Evolutionary conservation across 1,140 invertebrate genomes (phyloP), one percentile per base, ranked within the genome.

Genomic region (Pseudomyrmex flavicornis): DNA sequence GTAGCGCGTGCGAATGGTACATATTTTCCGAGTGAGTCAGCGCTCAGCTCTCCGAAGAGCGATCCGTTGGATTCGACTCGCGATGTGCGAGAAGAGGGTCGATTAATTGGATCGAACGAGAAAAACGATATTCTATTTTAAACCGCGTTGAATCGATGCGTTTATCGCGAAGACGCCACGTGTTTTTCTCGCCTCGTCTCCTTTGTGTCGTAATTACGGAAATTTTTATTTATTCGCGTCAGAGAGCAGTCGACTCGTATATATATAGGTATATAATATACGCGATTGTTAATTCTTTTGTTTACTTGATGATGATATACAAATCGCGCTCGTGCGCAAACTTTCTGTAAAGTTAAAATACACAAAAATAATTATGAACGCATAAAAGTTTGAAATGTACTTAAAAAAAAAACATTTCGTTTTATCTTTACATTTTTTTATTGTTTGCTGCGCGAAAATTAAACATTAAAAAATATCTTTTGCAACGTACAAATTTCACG

Each of bases 51-150:
- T 61, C 17, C 74, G 61, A 46, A 35, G 13, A 12, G 20, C 20
- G 73, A 4, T 12, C n/a, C 46, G 48, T 13, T 79, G 20, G 65
- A 79, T 79, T 44, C 12, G 20, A 2, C 17, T 22, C 35, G 58
- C 59, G 20, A 15, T 48, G 70, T 8, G 54, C 20, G 15, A 80
- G 35, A 35, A 35, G 35, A 61, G 54, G 66, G 54, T 80, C 66
- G 44, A 80, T 80, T 70, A 80, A 80, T 80, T 80, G 76, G 44
- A 80, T 80, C 66, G 54, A 80, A 80, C 52, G 76, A 72, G 65
- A 70, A 80, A 80, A 80, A 80, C 54, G 76, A 80, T 72, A 72
- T 50, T 70, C 54, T 50, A 61, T 72, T 80, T 80, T 72, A 72
- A 72, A 15, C 15, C 46, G 54, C 44, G 44, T 20, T 35, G n/a